phyloP scores from a whole-genome alignment of 2,888 invertebrate genomes.

The Drosophila subquinaria region DNA sequence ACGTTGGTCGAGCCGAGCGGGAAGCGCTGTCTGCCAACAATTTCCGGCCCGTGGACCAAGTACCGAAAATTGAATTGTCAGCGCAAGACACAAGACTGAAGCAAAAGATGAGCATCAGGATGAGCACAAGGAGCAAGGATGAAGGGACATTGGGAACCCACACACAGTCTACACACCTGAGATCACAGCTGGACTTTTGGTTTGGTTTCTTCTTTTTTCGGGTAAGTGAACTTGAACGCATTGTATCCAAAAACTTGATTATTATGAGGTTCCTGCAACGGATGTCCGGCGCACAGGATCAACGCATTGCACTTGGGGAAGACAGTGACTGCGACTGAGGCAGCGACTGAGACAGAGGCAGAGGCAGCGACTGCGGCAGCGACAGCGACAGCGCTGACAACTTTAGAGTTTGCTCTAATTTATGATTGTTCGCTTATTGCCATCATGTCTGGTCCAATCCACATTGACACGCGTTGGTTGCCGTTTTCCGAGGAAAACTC shows the following conservation, averaged over 20 bases:
- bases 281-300: conserved; percentile 61
- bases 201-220: background rate
- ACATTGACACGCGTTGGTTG: conserved; percentile 65
- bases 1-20: conserved; percentile 36
- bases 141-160: conserved; percentile 23
- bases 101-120: conserved; percentile 44
- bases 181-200: conserved; percentile 35
- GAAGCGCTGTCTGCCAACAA: conserved; percentile 57
- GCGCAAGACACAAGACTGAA: conserved; percentile 19
- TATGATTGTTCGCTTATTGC: conserved; percentile 27
- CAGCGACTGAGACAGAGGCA: background rate
- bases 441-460: conserved; percentile 39
- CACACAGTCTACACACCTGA: conserved; percentile 16
- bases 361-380: background rate
- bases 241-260: conserved; percentile 57
- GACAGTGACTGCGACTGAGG: background rate
- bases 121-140: conserved; percentile 38
- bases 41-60: conserved; percentile 64
- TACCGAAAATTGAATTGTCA: conserved; percentile 71
- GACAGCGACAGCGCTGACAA: conserved; percentile 37
- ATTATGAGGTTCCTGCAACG: conserved; percentile 39
- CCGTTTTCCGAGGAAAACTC: conserved; percentile 53
- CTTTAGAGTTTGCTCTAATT: conserved; percentile 35
- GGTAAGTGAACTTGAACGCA: conserved; percentile 56
- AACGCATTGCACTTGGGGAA: conserved; percentile 10